phyloP scores from a whole-genome alignment of 2,113 vertebrate species.

The Atherinomorus stipes region DNA sequence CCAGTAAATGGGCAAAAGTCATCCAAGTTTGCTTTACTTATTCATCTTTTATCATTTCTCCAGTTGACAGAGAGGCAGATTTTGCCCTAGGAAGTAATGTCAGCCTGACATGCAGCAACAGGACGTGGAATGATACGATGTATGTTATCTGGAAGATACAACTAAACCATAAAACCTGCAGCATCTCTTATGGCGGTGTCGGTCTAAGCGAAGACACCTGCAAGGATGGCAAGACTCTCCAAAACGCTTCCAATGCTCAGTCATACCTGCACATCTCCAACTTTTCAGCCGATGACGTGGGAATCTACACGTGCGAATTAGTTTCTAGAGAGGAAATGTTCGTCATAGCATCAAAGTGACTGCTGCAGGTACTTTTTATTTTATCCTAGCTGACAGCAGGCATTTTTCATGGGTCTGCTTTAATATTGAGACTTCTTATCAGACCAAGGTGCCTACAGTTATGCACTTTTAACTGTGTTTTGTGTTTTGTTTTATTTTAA shows the following conservation, averaged over 20 bases:
- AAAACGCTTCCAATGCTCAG: slow-evolving; percentile 12
- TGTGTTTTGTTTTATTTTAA: too few species aligned
- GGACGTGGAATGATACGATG: slow-evolving; percentile 53
- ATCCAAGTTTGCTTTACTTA: neutral
- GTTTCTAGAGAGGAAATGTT: slow-evolving; percentile 17
- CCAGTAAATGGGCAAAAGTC: too few species aligned
- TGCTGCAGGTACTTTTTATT: slow-evolving; percentile 67
- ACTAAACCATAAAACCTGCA: too few species aligned
- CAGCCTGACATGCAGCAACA: slow-evolving; percentile 65
- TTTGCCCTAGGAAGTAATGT: slow-evolving; percentile 46
- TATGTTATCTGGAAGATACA: slow-evolving; percentile 78
- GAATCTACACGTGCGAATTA: slow-evolving; percentile 72
- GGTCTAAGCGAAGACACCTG: slow-evolving; percentile 24
- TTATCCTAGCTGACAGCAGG: too few species aligned
- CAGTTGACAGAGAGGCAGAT: slow-evolving; percentile 49
- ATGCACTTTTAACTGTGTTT: too few species aligned
- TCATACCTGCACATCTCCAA: slow-evolving; percentile 73
- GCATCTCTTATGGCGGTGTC: neutral
- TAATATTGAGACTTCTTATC: too few species aligned
- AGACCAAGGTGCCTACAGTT: too few species aligned
- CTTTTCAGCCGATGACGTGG: slow-evolving; percentile 65
- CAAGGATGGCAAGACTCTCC: slow-evolving; percentile 57
- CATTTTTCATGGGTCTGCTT: too few species aligned
- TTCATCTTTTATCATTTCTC: too few species aligned
- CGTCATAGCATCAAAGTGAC: neutral